A percentile compares a stretch with the other conserved stretches of the same genome.
Conservation (phyloP, 2,113 vertebrate species). For the Platysternon megacephalum region DNA sequence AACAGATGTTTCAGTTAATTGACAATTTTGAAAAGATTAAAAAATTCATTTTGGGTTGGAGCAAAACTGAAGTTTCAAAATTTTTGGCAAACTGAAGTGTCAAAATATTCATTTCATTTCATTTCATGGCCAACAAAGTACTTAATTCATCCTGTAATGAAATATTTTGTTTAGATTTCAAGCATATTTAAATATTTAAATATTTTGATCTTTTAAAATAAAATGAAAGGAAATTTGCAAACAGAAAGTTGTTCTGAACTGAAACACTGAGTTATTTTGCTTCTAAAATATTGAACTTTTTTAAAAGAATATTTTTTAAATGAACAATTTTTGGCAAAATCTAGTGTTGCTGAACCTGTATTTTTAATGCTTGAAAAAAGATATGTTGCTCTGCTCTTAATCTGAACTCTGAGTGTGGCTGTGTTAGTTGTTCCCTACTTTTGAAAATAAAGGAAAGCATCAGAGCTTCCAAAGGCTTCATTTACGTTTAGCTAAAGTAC, state of each 20-base stretch:
- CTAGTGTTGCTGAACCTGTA: neutral
- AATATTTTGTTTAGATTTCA: neutral
- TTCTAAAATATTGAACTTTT: neutral
- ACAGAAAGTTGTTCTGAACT: neutral
- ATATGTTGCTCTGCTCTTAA: neutral
- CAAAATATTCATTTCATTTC: neutral
- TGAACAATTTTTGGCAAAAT: neutral
- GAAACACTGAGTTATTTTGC: neutral
- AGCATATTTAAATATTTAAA: neutral
- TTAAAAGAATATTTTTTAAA: neutral
- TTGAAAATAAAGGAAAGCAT: neutral
- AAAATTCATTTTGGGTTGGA: neutral
- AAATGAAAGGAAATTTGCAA: neutral
- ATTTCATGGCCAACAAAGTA: neutral
- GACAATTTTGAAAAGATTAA: neutral
- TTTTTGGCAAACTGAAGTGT: neutral
- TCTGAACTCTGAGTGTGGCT: neutral
- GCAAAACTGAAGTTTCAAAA: neutral
- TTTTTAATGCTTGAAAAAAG: neutral
- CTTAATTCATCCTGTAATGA: neutral
- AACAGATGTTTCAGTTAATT: neutral
- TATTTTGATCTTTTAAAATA: neutral
- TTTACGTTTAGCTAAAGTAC: neutral
- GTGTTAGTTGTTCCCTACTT: neutral
- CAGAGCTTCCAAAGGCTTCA: neutral